Evolutionary conservation across 2,113 vertebrate species (phyloP).

Genomic region (Hirundichthys speculiger): DNA sequence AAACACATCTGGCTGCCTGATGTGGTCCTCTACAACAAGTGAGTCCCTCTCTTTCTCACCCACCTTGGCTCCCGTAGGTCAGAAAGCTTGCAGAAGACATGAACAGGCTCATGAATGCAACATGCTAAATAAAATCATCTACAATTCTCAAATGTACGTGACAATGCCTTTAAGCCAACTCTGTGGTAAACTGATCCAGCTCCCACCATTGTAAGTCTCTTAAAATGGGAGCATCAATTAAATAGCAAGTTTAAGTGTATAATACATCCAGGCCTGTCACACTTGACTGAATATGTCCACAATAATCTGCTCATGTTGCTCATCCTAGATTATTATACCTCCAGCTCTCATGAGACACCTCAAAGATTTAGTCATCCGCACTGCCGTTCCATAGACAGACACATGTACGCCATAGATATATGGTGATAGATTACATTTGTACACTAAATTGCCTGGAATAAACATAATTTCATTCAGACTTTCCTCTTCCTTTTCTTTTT

Average conservation of each 20-base stretch:
- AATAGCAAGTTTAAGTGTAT: slow-evolving; percentile 4
- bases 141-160: not conserved
- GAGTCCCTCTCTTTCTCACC: slow-evolving; percentile 63
- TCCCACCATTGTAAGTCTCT: slow-evolving; percentile 1
- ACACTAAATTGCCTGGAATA: too few species aligned
- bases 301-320: slow-evolving; percentile 32
- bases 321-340: slow-evolving; percentile 10
- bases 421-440: too few species aligned
- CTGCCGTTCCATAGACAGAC: too few species aligned
- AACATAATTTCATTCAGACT: too few species aligned
- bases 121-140: too few species aligned
- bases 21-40: slow-evolving; percentile 99
- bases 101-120: not conserved
- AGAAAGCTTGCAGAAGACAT: slow-evolving; percentile 5
- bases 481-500: too few species aligned
- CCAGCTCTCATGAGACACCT: slow-evolving; percentile 31
- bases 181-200: not conserved
- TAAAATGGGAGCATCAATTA: slow-evolving; percentile 18
- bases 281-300: slow-evolving; percentile 39
- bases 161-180: not conserved
- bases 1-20: slow-evolving; percentile 99
- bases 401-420: too few species aligned
- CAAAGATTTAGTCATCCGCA: slow-evolving; percentile 33
- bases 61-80: not conserved
- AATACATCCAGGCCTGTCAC: slow-evolving; percentile 11